Percentiles rank a stretch among this genome's conserved stretches.
Conservation (phyloP, 2,888 invertebrate genomes). For the Vesta saturnalis region DNA sequence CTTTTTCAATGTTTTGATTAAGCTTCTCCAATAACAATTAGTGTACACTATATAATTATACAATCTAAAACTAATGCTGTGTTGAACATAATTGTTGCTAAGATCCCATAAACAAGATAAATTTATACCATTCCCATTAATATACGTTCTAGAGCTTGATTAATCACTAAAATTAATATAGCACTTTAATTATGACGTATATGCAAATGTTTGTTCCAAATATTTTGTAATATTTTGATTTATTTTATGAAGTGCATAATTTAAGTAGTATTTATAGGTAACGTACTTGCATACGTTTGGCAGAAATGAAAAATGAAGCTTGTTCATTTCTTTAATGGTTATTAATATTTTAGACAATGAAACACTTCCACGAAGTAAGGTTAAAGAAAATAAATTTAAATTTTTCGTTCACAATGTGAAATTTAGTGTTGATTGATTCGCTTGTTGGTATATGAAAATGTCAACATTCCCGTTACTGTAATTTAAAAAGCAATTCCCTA, state of each 20-base stretch:
- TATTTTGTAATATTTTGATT: not conserved
- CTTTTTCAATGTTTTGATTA: no score
- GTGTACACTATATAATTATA: no score
- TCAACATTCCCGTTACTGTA: no score
- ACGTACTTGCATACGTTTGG: not conserved
- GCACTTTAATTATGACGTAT: not conserved
- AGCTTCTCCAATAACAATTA: no score
- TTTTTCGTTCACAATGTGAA: no score
- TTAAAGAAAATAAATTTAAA: no score
- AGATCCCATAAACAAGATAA: slow-evolving; percentile 3
- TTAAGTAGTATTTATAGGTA: not conserved
- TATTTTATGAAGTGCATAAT: not conserved
- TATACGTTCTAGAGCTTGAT: slow-evolving; percentile 2
- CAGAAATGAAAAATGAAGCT: not conserved
- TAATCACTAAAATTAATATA: not conserved
- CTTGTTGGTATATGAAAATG: no score
- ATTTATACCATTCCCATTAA: not conserved
- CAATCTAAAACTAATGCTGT: slow-evolving; percentile 13
- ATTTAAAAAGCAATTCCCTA: no score
- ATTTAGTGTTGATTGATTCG: no score
- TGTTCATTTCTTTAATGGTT: not conserved
- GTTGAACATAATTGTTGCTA: not conserved
- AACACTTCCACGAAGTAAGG: no score
- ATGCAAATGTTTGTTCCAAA: not conserved
- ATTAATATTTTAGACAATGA: no score